Evolutionary conservation across 2,888 invertebrate species (phyloP).

Genomic region (Corbicula japonica): DNA sequence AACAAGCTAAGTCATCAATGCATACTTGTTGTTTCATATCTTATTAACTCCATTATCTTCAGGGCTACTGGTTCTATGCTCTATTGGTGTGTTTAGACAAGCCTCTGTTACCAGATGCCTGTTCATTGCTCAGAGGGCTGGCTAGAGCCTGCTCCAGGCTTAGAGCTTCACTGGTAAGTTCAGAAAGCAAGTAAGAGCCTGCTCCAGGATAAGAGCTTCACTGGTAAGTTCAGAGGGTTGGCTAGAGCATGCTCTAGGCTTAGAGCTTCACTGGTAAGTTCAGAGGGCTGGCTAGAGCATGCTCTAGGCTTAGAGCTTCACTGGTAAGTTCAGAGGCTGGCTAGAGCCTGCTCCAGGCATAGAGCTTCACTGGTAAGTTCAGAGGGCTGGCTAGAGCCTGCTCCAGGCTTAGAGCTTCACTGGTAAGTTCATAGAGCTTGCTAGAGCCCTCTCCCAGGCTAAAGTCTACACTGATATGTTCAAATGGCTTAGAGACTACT

Average conservation of each 20-base stretch:
- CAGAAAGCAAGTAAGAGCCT: too few species aligned
- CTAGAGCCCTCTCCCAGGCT: constrained; percentile 88
- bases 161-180: constrained; percentile 84
- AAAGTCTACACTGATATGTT: constrained; percentile 84
- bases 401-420: too few species aligned
- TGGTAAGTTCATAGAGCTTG: constrained; percentile 90
- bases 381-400: too few species aligned
- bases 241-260: constrained; percentile 89
- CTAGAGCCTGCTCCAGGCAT: constrained; percentile 88
- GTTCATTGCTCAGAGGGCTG: constrained; percentile 89
- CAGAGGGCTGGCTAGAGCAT: constrained; percentile 90
- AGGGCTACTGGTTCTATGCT: constrained; percentile 92
- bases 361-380: constrained; percentile 84
- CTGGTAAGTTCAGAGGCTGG: constrained; percentile 88
- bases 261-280: constrained; percentile 84
- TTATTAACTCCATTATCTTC: constrained; percentile 42
- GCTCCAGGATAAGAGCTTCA: too few species aligned
- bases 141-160: constrained; percentile 89
- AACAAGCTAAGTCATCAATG: too few species aligned
- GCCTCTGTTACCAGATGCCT: constrained; percentile 91
- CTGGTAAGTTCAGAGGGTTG: constrained; percentile 89
- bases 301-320: constrained; percentile 86
- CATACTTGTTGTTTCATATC: not conserved
- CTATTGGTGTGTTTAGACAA: constrained; percentile 90
- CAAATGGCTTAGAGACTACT: too few species aligned